These are phyloP conservation scores for Anthophora plumipes DNA, from an alignment of 2,888 invertebrate species.

Conservation along the genomic window DNA sequence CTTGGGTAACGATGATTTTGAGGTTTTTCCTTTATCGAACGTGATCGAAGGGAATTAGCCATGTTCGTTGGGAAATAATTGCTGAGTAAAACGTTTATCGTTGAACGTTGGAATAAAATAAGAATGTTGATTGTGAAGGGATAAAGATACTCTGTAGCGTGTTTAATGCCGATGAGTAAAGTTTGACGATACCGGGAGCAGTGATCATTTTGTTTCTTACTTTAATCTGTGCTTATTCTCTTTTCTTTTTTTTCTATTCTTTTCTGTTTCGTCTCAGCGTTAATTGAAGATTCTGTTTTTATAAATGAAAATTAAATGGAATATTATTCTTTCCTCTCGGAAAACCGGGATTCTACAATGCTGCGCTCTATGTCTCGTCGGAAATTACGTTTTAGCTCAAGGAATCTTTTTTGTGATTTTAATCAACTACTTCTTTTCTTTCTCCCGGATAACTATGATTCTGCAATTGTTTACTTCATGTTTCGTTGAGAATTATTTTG, in stretches of 20 bases:
- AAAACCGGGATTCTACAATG: too few species aligned
- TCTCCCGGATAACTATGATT: not conserved
- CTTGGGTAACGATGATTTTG: not conserved
- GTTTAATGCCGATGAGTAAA: not conserved
- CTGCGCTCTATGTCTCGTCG: too few species aligned
- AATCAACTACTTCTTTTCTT: too few species aligned
- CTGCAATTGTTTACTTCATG: not conserved
- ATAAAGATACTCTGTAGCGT: too few species aligned
- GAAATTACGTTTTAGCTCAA: too few species aligned
- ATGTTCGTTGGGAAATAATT: constrained; percentile 9
- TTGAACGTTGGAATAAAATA: not conserved
- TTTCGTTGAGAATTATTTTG: not conserved
- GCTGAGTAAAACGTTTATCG: not conserved
- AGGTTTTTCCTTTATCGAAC: not conserved
- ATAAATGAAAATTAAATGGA: not conserved
- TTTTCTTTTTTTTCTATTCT: not conserved
- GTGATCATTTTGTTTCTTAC: not conserved
- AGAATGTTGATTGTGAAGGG: not conserved
- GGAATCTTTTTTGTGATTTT: too few species aligned
- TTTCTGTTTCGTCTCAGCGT: too few species aligned
- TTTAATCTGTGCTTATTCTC: not conserved
- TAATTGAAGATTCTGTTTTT: not conserved
- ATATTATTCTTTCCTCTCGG: not conserved
- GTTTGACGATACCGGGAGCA: not conserved
- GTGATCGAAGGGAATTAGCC: not conserved